Percentiles rank a stretch among this genome's conserved stretches.
Conservation (phyloP, 2,888 invertebrate genomes). For the Lymantria monacha region DNA sequence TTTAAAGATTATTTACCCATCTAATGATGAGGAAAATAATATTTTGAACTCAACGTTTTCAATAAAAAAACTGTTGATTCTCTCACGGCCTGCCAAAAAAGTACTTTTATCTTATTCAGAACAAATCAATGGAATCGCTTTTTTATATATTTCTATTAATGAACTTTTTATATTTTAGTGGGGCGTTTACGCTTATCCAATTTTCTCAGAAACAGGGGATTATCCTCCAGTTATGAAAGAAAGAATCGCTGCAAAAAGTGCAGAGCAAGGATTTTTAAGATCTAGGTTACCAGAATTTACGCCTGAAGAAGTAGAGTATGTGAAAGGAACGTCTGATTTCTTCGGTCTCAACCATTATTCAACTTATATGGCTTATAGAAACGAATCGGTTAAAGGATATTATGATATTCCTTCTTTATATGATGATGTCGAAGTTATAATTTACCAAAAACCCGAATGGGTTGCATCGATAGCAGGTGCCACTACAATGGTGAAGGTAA, state of each 20-base stretch:
- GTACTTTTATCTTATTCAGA: too few species aligned
- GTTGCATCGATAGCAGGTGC: slow-evolving; percentile 6
- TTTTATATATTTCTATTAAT: too few species aligned
- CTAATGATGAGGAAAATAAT: too few species aligned
- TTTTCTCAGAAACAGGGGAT: slow-evolving; percentile 82
- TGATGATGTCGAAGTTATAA: slow-evolving; percentile 37
- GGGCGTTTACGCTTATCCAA: slow-evolving; percentile 83
- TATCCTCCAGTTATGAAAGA: slow-evolving; percentile 83
- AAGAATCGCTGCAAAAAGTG: slow-evolving; percentile 78
- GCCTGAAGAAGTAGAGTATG: slow-evolving; percentile 79
- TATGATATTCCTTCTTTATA: slow-evolving; percentile 35
- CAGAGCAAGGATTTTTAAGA: slow-evolving; percentile 75
- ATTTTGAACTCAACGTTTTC: too few species aligned
- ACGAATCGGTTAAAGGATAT: slow-evolving; percentile 33
- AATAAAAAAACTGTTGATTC: too few species aligned
- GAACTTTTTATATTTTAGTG: slow-evolving; percentile 50
- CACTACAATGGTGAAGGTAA: slow-evolving; percentile 20
- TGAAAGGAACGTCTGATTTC: slow-evolving; percentile 84
- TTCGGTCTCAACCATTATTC: slow-evolving; percentile 88
- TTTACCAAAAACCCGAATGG: slow-evolving; percentile 23
- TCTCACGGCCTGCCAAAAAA: too few species aligned
- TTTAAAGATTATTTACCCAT: too few species aligned
- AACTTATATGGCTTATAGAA: slow-evolving; percentile 60
- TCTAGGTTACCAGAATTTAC: slow-evolving; percentile 84
- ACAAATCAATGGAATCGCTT: too few species aligned